Base-by-base conservation (phyloP, 2,888 invertebrate genomes). In the Rhagonycha lutea region DNA sequence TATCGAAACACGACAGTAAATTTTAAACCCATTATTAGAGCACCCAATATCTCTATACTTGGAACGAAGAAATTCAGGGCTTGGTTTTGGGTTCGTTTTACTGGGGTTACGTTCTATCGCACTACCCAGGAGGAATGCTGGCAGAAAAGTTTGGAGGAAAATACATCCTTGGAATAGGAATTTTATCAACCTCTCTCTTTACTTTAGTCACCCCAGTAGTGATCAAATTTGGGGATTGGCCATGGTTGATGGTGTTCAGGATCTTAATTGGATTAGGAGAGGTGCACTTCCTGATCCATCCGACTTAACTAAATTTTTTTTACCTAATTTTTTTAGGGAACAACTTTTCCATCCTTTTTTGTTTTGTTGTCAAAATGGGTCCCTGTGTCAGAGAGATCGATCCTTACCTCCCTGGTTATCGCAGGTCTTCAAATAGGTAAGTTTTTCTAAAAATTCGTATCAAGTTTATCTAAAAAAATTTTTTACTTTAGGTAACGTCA, bases 141-240 rank as follows among this genome's bases (percentile, higher is more conserved):
- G 92, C 95, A 0, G 94, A 94, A 81, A 90, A 90, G 76, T 93
- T 93, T 79, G 96, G 96, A 32, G 95, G 95, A 14, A 95, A 95
- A 85, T 93, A 94, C 88, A 91, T 94, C 0, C 89, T 95, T 23
- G 94, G 94, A 0, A 88, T 94, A 67, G 95, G 95, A 67, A 92
- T 95, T 11, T 87, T 95, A 0, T 91, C 93, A 12, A 95, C 95
- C 0, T 94, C 94, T 0, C 85, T 95, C 11, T 92, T 95, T 80
- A 95, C 95, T 0, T 83, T 95, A 4, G 83, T 95, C 1, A 95
- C 95, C 0, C 96, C 96, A 0, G 83, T 92, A 82, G 91, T 92
- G 9, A 94, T 95, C 0, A 85, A 87, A 2, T 83, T 84, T 80
- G 92, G 94, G 0, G 93, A 91, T 9, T 90, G 93, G 0, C 91